phyloP scores from a whole-genome alignment of 30 jellyfish, hydroid and myxozoan genomes.

The Aurelia aurita complex sp. Pacific region DNA sequence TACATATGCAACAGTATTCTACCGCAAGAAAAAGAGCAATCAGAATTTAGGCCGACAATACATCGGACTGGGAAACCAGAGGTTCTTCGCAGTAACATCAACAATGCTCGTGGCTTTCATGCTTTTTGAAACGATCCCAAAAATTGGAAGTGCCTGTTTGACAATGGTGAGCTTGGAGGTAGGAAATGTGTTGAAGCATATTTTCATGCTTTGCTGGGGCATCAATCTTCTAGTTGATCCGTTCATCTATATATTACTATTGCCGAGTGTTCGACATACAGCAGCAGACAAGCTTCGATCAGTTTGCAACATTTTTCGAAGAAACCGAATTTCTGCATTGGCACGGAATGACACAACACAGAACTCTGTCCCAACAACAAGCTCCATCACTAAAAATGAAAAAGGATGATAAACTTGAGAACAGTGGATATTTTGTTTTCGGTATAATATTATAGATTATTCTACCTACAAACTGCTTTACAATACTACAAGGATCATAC shows the following conservation, averaged over 20 bases:
- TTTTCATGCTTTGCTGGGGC: background rate
- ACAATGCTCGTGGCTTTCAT: background rate
- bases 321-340: too few species aligned
- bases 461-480: too few species aligned
- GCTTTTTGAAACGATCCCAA: slow-evolving; percentile 8
- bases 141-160: background rate
- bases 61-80: background rate
- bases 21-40: background rate
- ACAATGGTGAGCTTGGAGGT: background rate
- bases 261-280: background rate
- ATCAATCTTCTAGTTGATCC: slow-evolving; percentile 10
- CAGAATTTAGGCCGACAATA: background rate
- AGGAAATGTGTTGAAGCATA: background rate
- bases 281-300: background rate
- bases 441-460: too few species aligned
- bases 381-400: too few species aligned
- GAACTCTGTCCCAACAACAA: too few species aligned
- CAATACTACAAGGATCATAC: too few species aligned
- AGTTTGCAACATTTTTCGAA: too few species aligned
- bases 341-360: too few species aligned
- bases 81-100: background rate
- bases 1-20: slow-evolving; percentile 4
- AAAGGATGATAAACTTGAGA: too few species aligned
- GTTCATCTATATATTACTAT: slow-evolving; percentile 2
- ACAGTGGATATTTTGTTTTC: too few species aligned